Evolutionary conservation across 1,140 invertebrate genomes (phyloP).

Genomic region (Prorops nasuta): DNA sequence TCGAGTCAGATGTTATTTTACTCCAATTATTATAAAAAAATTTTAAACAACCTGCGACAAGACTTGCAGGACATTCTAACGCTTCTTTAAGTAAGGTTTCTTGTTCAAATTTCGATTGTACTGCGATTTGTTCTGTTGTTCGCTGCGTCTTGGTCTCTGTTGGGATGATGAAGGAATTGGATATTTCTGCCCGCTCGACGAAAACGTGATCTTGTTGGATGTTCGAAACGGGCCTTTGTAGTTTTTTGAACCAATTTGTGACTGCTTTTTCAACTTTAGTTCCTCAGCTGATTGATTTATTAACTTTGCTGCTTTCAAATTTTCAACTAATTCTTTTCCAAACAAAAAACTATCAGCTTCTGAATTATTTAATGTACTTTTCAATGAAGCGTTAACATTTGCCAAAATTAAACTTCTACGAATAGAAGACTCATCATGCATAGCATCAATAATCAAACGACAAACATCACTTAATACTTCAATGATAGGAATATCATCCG

Average conservation of each 20-base stretch:
- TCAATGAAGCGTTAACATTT: too few relatives aligned
- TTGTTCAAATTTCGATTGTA: not conserved
- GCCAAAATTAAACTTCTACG: constrained; percentile 11
- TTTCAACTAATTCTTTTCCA: constrained; percentile 11
- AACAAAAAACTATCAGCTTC: constrained; percentile 1
- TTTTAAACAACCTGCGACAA: constrained; percentile 13
- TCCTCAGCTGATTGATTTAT: constrained; percentile 9
- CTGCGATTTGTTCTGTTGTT: not conserved
- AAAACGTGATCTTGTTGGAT: not conserved
- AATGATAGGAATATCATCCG: not conserved
- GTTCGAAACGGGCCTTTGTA: constrained; percentile 12
- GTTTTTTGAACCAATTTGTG: constrained; percentile 23
- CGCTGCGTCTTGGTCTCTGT: not conserved
- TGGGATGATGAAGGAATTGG: not conserved
- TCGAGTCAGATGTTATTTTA: constrained; percentile 14
- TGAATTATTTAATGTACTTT: constrained; percentile 5
- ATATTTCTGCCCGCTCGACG: constrained; percentile 9
- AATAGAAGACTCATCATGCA: constrained; percentile 14
- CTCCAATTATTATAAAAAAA: constrained; percentile 14
- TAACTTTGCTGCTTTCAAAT: constrained; percentile 11
- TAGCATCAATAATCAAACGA: constrained; percentile 14
- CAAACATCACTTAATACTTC: constrained; percentile 11
- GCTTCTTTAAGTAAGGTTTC: constrained; percentile 1
- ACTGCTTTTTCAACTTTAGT: constrained; percentile 14
- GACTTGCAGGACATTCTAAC: constrained; percentile 18